Evolutionary conservation across 1,140 invertebrate species (phyloP).

Genomic region (Probaryconus sp.): DNA sequence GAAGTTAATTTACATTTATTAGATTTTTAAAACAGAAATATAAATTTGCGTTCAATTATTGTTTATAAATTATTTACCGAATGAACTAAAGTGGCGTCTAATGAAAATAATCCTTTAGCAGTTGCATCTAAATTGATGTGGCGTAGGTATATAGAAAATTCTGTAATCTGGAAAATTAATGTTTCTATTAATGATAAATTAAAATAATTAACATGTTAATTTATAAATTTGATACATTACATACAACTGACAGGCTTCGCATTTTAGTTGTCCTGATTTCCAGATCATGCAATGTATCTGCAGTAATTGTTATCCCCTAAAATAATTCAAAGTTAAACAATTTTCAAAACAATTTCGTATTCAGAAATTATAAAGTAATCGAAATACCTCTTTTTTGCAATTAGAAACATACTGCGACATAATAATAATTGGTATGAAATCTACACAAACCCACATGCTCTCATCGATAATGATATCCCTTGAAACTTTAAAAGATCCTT

Average conservation of each 20-base stretch:
- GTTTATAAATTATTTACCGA: slow-evolving; percentile 67
- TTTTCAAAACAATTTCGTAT: too few species aligned
- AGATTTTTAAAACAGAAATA: slow-evolving; percentile 2
- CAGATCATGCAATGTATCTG: slow-evolving; percentile 34
- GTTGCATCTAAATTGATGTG: slow-evolving; percentile 75
- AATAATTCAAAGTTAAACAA: neutral
- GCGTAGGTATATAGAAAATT: slow-evolving; percentile 77
- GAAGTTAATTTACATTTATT: slow-evolving; percentile 15
- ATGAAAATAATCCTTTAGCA: slow-evolving; percentile 74
- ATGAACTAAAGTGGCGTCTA: slow-evolving; percentile 75
- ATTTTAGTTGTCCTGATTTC: slow-evolving; percentile 17
- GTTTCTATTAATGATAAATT: neutral
- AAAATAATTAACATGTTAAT: too few species aligned
- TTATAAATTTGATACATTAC: neutral
- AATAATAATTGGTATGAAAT: slow-evolving; percentile 31
- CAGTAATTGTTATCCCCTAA: slow-evolving; percentile 43
- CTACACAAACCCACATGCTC: slow-evolving; percentile 27
- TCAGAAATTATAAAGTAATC: neutral
- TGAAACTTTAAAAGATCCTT: neutral
- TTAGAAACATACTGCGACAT: slow-evolving; percentile 41
- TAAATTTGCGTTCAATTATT: slow-evolving; percentile 5
- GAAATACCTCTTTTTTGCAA: slow-evolving; percentile 44
- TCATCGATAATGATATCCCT: slow-evolving; percentile 13
- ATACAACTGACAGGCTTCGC: slow-evolving; percentile 40
- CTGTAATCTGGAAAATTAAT: slow-evolving; percentile 71